Evolutionary conservation across 2,113 vertebrate species (phyloP).

Genomic region (Cettia cetti): DNA sequence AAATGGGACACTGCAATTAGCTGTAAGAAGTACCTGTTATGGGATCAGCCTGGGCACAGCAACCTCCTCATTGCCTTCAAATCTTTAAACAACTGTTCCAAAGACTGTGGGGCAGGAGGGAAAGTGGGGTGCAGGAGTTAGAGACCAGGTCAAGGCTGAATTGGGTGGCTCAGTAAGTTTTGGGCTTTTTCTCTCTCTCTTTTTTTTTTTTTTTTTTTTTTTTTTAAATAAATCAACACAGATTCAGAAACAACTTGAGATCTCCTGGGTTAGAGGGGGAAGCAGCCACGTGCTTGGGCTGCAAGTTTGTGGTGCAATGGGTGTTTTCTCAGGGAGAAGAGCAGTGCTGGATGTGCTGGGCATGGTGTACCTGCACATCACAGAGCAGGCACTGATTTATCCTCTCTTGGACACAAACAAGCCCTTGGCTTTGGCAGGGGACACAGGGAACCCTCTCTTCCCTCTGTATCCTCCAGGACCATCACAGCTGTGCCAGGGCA

Average conservation of each 20-base stretch:
- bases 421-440: not conserved
- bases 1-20: constrained; percentile 32
- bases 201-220: not conserved
- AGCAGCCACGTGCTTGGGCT: not conserved
- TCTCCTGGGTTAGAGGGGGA: not conserved
- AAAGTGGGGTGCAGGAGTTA: not conserved
- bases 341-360: not conserved
- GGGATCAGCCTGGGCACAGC: not conserved
- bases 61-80: not conserved
- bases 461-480: not conserved
- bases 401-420: not conserved
- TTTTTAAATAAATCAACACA: not conserved
- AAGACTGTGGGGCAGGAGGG: not conserved
- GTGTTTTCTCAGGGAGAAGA: not conserved
- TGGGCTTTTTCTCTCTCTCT: not conserved
- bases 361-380: not conserved
- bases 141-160: not conserved
- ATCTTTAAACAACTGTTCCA: not conserved
- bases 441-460: not conserved
- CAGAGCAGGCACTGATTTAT: not conserved
- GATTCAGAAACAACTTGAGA: not conserved
- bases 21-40: constrained; percentile 1
- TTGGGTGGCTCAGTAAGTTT: not conserved
- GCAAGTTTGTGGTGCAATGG: not conserved
- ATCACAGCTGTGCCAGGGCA: accelerated